A percentile compares a stretch with the other conserved stretches of the same genome.
Conservation (phyloP, 2,888 invertebrate genomes). For the Epicampocera succincta region DNA sequence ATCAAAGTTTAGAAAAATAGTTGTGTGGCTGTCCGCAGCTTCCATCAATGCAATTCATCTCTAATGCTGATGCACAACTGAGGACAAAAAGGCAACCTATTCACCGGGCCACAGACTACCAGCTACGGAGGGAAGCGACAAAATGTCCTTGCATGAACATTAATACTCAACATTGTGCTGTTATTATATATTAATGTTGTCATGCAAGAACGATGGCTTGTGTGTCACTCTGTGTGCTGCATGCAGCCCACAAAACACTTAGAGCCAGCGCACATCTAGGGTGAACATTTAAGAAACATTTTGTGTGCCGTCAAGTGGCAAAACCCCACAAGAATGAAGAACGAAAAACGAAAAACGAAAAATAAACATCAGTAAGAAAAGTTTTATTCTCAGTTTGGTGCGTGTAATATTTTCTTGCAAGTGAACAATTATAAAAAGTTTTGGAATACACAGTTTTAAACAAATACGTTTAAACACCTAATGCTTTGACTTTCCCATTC, state of each 20-base stretch:
- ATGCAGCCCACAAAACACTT: slow-evolving; percentile 50
- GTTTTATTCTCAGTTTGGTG: slow-evolving; percentile 64
- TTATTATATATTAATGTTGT: neutral
- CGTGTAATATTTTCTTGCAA: slow-evolving; percentile 68
- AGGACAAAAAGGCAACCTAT: slow-evolving; percentile 3
- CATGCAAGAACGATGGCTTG: neutral
- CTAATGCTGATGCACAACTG: slow-evolving; percentile 36
- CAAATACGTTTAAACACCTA: slow-evolving; percentile 15
- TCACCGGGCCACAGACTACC: neutral
- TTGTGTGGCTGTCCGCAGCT: slow-evolving; percentile 55
- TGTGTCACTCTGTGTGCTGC: slow-evolving; percentile 1
- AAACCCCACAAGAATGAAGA: slow-evolving; percentile 50
- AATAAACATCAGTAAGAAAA: slow-evolving; percentile 39
- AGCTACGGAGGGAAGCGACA: neutral
- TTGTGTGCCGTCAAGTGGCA: slow-evolving; percentile 64
- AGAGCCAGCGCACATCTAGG: slow-evolving; percentile 35
- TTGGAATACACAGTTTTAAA: slow-evolving; percentile 11
- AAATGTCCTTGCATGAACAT: slow-evolving; percentile 35
- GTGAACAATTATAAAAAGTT: slow-evolving; percentile 66
- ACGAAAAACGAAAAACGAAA: slow-evolving; percentile 23
- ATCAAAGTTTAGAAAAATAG: slow-evolving; percentile 54
- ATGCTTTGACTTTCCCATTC: neutral
- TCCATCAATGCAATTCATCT: slow-evolving; percentile 55
- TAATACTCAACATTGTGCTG: slow-evolving; percentile 25
- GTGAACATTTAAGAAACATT: slow-evolving; percentile 58